Base-by-base conservation (phyloP, 1,140 invertebrate species). In the Psix sp. region DNA sequence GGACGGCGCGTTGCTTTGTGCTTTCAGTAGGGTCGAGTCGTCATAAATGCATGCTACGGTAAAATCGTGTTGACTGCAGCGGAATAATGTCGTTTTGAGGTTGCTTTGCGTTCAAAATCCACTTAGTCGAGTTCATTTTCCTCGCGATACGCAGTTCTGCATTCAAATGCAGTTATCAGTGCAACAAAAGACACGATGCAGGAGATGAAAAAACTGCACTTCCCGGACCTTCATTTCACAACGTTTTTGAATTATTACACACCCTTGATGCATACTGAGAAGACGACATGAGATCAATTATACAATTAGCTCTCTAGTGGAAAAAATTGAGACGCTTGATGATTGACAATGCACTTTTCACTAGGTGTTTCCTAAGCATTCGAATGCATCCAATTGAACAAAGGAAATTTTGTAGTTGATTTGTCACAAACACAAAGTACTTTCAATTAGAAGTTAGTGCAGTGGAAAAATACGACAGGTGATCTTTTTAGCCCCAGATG, bases 31-130 rank as follows among this genome's bases (percentile, higher is more conserved):
- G 57, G 46, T 68, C 35, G 60, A 76, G 51, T 68, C 45, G 62
- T 71, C 70, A 79, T 80, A 80, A 77, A 67, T 80, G 81, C 78
- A 68, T 17, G 54, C 48, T 68, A 57, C 75, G 78, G 80, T 75
- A 77, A 73, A 83, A 77, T 79, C 65, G 74, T 80, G 78, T 82
- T 79, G 78, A 83, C 77, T 84, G 84, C 84, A 84, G 82, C 78
- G 81, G 80, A 84, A 84, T 85, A 85, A 85, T 78, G 72, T 66
- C 62, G 76, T 84, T 85, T 74, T 54, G 74, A 40, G 57, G 67
- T 76, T 76, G 80, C 78, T 74, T 78, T 78, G 67, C 79, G 76
- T 82, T 80, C 71, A 66, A 82, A 84, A 85, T 84, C 77, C 76
- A 80, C 63, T 84, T 83, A 84, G 68, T 16, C 48, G 72, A 70